These are phyloP conservation scores for Rhynchopsitta pachyrhyncha DNA, from an alignment of 2,113 vertebrate genomes.

Conservation along the genomic window DNA sequence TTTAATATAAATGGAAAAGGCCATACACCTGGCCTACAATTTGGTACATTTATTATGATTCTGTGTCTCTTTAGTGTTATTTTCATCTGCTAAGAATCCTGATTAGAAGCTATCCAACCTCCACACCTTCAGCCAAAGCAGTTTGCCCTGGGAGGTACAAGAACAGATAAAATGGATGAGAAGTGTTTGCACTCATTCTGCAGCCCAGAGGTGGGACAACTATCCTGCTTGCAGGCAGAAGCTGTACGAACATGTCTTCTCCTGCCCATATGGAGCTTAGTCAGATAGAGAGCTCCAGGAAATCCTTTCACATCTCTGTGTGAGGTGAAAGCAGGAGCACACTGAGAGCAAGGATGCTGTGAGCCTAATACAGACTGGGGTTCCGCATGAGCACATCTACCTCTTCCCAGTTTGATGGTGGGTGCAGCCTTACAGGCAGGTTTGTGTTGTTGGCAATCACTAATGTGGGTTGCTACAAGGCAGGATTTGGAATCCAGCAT, in stretches of 20 bases:
- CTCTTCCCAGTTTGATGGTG: not conserved
- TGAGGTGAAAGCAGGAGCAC: not conserved
- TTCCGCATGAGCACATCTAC: rapidly evolving
- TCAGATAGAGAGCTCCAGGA: not conserved
- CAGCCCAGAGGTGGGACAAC: not conserved
- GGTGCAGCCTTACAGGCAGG: not conserved
- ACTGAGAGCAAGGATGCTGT: not conserved
- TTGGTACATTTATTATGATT: not conserved
- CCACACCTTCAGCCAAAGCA: not conserved
- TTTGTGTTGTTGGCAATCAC: not conserved
- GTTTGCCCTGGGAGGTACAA: not conserved
- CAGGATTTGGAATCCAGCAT: not conserved
- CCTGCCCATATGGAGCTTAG: not conserved
- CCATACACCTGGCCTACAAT: not conserved
- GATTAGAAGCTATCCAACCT: not conserved
- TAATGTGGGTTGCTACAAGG: not conserved
- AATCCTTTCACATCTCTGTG: not conserved
- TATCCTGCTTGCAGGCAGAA: not conserved
- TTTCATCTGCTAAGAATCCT: not conserved
- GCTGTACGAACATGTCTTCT: not conserved
- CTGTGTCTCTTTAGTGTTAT: not conserved
- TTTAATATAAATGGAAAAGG: not conserved
- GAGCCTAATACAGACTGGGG: not conserved
- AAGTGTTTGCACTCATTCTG: not conserved
- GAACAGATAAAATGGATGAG: not conserved